Percentiles rank a stretch among this genome's conserved stretches.
These are phyloP conservation scores for Sebastes schlegelii DNA, from an alignment of 2,113 vertebrate genomes.

Conservation along the genomic window DNA sequence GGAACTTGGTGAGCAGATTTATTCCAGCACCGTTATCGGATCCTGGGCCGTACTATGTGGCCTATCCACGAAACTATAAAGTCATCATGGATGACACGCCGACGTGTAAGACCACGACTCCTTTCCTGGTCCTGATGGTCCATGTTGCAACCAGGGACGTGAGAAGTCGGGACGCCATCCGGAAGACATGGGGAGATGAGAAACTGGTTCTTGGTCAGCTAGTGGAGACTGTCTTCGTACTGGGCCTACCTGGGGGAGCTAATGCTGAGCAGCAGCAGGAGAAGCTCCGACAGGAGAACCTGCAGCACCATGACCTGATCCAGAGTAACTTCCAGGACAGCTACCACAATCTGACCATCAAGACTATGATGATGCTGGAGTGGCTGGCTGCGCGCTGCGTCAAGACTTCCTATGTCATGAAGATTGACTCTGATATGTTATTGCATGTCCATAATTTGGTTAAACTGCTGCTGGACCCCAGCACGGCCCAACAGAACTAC, in stretches of 20 bases:
- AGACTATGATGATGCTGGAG: constrained; percentile 86
- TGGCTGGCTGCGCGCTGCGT: constrained; percentile 81
- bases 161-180: constrained; percentile 62
- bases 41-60: constrained; percentile 59
- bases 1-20: rapidly evolving
- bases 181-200: constrained; percentile 81
- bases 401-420: constrained; percentile 84
- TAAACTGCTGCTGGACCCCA: constrained; percentile 86
- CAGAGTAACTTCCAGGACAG: constrained; percentile 82
- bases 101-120: constrained; percentile 51
- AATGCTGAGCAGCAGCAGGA: constrained; percentile 7
- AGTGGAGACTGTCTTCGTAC: constrained; percentile 76
- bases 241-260: constrained; percentile 61
- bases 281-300: constrained; percentile 72
- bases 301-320: constrained; percentile 78
- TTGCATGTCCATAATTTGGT: constrained; percentile 90
- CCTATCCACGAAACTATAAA: constrained; percentile 76
- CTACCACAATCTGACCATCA: constrained; percentile 85
- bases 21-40: neutral
- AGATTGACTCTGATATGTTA: constrained; percentile 92
- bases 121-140: constrained; percentile 82
- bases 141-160: constrained; percentile 57
- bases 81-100: constrained; percentile 78
- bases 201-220: constrained; percentile 60
- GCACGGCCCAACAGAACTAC: constrained; percentile 84